Base-by-base conservation (phyloP, 2,888 invertebrate species). In the Hypena proboscidalis region DNA sequence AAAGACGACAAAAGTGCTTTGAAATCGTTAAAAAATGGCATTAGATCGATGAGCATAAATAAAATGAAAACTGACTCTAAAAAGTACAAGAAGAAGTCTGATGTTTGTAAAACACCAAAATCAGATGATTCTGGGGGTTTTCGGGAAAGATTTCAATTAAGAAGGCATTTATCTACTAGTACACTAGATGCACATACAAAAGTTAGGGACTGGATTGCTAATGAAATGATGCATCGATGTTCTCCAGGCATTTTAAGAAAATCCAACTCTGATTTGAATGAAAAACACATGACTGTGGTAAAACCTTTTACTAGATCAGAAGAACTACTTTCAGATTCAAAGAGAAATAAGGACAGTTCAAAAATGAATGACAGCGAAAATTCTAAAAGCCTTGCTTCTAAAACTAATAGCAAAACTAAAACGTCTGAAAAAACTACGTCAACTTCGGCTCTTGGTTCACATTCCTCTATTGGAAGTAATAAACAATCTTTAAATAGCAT, bases 171-270 rank as follows among this genome's bases (percentile, higher is more conserved):
- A 69, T 96, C 96, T 3, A 93, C 93, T 3, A 96, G 96, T 51
- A 97, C 97, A 0, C 93, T 97, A 54, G 97, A 97, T 77, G 95
- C 97, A 0, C 95, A 96, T 71, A 95, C 96, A 7, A 97, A 97
- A 91, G 97, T 97, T 0, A 92, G 94, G 51, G 96, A 97, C 63
- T 97, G 97, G 97, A 97, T 97, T 62, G 93, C 95, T 0, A 94
- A 95, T 55, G 95, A 96, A 77, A 94, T 95, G 20, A 94, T 94
- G 67, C 93, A 94, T 59, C 92, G 94, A 72, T 94, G 94, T 66
- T 94, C 95, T 33, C 95, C 95, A 0, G 92, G 92, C 48, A 93
- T 94, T 72, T 73, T 94, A 8, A 86, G 93, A 57, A 93, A 93
- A 67, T 88, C 88, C 1, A 85, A 85, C 56, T 77, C 77, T 2